phyloP scores from a whole-genome alignment of 1,140 invertebrate genomes.

The Periplaneta americana region DNA sequence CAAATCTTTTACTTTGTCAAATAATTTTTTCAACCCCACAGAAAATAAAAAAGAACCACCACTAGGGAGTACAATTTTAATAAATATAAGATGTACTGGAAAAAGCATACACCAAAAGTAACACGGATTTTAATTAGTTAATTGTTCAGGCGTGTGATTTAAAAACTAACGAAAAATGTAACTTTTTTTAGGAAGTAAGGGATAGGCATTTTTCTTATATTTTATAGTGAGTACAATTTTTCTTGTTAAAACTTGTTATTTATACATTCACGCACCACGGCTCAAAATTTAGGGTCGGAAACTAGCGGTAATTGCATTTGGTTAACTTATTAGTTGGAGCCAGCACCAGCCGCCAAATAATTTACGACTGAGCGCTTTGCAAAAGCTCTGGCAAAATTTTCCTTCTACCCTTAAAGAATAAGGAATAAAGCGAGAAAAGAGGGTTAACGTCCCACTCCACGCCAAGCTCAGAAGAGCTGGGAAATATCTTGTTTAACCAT shows the following conservation, averaged over 20 bases:
- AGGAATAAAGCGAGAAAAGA: not conserved
- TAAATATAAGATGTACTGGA: not conserved
- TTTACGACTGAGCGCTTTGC: not conserved
- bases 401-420: not conserved
- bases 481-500: not conserved
- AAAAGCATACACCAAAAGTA: not conserved
- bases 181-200: not conserved
- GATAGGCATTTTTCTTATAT: not conserved
- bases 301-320: not conserved
- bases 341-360: not conserved
- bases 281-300: no score
- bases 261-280: not conserved
- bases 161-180: not conserved
- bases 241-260: not conserved
- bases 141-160: not conserved
- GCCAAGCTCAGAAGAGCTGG: not conserved
- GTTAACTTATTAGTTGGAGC: not conserved
- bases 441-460: not conserved
- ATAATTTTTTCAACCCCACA: no score
- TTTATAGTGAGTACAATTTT: not conserved
- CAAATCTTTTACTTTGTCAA: no score
- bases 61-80: not conserved
- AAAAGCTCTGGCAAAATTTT: not conserved
- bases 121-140: not conserved
- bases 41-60: not conserved